phyloP scores from a whole-genome alignment of 1,140 invertebrate species.

The Aphidius gifuensis region DNA sequence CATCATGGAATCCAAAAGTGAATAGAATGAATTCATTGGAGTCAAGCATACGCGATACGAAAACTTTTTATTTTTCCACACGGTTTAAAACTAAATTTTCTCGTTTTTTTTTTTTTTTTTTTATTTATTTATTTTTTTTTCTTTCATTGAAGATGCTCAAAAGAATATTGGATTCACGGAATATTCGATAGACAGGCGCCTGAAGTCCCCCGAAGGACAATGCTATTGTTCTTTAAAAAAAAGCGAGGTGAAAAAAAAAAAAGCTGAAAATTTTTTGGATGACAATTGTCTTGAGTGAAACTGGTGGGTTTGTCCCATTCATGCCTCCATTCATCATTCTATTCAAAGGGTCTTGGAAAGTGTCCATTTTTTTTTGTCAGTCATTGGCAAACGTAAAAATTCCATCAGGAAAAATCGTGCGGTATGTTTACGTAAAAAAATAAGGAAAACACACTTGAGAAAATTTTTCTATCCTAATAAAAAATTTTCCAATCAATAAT shows the following conservation, averaged over 20 bases:
- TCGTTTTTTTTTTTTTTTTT: too few species aligned
- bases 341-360: neutral
- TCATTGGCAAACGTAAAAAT: too few species aligned
- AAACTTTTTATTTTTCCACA: neutral
- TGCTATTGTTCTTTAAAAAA: slow-evolving; percentile 8
- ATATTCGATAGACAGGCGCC: neutral
- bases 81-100: neutral
- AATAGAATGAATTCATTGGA: too few species aligned
- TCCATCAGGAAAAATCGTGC: neutral
- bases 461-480: too few species aligned
- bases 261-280: neutral
- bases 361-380: neutral
- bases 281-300: slow-evolving; percentile 20
- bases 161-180: neutral
- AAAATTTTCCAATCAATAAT: too few species aligned
- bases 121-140: neutral
- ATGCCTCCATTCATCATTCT: slow-evolving; percentile 19
- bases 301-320: slow-evolving; percentile 12
- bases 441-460: too few species aligned
- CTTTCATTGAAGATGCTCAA: neutral
- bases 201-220: slow-evolving; percentile 3
- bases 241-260: slow-evolving; percentile 9
- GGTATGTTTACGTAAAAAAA: too few species aligned
- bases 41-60: too few species aligned
- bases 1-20: too few species aligned